phyloP scores from a whole-genome alignment of 2,888 invertebrate species.

The Trissoscelio sp. region DNA sequence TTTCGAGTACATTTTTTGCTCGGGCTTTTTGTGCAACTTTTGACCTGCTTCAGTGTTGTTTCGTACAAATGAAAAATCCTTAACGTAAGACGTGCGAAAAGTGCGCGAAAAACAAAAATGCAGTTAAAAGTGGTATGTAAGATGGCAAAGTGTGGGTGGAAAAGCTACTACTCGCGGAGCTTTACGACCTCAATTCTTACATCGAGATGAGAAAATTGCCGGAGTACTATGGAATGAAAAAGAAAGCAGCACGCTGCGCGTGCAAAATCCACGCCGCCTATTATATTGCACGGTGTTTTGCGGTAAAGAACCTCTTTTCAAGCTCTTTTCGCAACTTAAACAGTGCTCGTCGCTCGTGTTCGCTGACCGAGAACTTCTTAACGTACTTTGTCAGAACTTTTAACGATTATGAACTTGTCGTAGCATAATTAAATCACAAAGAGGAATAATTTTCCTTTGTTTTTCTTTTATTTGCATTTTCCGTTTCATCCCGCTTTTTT shows the following conservation, averaged over 20 bases:
- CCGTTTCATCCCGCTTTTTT: background rate
- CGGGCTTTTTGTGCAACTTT: constrained; percentile 43
- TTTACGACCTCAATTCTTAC: constrained; percentile 69
- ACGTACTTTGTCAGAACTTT: constrained; percentile 64
- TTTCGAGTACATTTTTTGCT: constrained; percentile 35
- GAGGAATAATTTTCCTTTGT: constrained; percentile 47
- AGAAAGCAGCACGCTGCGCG: constrained; percentile 56
- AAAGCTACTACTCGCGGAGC: constrained; percentile 63
- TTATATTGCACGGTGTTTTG: constrained; percentile 67
- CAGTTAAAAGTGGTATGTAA: constrained; percentile 62
- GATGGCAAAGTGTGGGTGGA: constrained; percentile 46
- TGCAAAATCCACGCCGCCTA: constrained; percentile 66
- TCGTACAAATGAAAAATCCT: constrained; percentile 67
- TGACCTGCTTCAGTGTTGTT: constrained; percentile 56
- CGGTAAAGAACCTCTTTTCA: constrained; percentile 66
- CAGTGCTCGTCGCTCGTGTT: constrained; percentile 62
- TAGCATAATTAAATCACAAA: constrained; percentile 65
- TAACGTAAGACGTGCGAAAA: constrained; percentile 61
- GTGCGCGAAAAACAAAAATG: constrained; percentile 63
- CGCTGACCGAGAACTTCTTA: constrained; percentile 67
- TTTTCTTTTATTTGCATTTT: constrained; percentile 21
- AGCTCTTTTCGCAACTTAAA: constrained; percentile 66
- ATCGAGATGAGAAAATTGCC: constrained; percentile 69
- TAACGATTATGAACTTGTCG: constrained; percentile 64
- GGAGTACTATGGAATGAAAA: constrained; percentile 61